These are phyloP conservation scores for Lottia gigantea DNA, from an alignment of 2,888 invertebrate genomes.

Conservation along the genomic window DNA sequence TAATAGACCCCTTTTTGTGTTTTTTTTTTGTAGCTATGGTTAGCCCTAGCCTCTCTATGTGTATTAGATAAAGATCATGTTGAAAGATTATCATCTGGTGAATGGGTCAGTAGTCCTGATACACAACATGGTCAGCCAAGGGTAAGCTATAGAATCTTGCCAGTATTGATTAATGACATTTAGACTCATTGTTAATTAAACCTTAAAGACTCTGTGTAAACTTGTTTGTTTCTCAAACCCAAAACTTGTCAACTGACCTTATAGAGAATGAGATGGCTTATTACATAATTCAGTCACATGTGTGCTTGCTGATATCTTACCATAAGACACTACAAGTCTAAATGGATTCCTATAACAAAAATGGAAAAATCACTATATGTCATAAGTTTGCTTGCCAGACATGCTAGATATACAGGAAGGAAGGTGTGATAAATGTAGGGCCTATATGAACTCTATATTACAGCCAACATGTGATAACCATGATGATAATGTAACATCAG, in stretches of 20 bases:
- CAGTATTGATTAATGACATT: background rate
- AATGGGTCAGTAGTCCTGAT: constrained; percentile 75
- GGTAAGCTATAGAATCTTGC: constrained; percentile 52
- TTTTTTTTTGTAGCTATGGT: constrained; percentile 74
- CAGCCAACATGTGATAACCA: constrained; percentile 94
- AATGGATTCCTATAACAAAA: no score
- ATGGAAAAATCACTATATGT: no score
- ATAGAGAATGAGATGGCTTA: no score
- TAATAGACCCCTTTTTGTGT: background rate
- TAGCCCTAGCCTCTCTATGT: constrained; percentile 91
- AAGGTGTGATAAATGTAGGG: no score
- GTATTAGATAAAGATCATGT: constrained; percentile 92
- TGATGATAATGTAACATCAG: constrained; percentile 92
- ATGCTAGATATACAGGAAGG: no score
- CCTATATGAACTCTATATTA: constrained; percentile 31
- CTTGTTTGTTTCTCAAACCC: no score
- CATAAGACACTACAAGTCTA: no score
- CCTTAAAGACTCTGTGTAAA: no score
- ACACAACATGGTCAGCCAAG: constrained; percentile 71
- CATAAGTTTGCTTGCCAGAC: no score
- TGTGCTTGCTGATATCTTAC: no score
- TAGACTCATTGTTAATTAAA: background rate
- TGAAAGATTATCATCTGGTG: constrained; percentile 81
- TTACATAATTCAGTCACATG: no score
- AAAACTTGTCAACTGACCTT: no score